These are phyloP conservation scores for Alloplasta piceator DNA, from an alignment of 2,888 invertebrate species.

Conservation along the genomic window DNA sequence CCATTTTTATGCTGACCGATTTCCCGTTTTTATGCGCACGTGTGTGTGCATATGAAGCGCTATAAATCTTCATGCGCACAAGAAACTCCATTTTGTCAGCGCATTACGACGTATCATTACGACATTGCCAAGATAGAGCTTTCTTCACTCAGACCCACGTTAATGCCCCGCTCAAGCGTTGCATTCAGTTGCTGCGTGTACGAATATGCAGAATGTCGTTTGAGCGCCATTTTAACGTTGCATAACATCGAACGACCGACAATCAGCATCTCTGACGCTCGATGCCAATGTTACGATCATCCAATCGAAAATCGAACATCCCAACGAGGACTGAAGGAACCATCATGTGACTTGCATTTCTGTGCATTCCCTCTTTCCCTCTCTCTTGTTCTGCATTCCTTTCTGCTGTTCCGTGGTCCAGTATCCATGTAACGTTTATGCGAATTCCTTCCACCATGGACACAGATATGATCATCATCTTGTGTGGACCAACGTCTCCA, in stretches of 20 bases:
- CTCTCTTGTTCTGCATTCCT: conserved; percentile 42
- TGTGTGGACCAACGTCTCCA: conserved; percentile 24
- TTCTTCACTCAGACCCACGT: no score
- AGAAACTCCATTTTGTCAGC: neutral
- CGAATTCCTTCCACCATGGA: conserved; percentile 37
- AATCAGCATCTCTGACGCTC: neutral
- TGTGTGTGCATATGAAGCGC: neutral
- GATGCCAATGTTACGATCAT: neutral
- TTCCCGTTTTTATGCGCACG: neutral
- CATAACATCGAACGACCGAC: neutral
- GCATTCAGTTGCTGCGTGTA: neutral
- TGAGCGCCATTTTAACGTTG: neutral
- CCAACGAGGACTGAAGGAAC: neutral
- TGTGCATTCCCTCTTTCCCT: conserved; percentile 15
- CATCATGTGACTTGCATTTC: conserved; percentile 25
- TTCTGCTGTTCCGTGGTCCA: conserved; percentile 9
- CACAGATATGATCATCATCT: neutral
- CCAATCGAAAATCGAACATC: neutral
- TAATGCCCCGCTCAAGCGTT: no score
- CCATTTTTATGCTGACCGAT: neutral
- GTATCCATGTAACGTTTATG: conserved; percentile 38
- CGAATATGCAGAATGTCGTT: neutral
- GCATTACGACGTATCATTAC: neutral
- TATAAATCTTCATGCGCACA: neutral
- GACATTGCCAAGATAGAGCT: neutral